Base-by-base conservation (phyloP, 1,140 invertebrate genomes). In the Apocrypta bakeri region DNA sequence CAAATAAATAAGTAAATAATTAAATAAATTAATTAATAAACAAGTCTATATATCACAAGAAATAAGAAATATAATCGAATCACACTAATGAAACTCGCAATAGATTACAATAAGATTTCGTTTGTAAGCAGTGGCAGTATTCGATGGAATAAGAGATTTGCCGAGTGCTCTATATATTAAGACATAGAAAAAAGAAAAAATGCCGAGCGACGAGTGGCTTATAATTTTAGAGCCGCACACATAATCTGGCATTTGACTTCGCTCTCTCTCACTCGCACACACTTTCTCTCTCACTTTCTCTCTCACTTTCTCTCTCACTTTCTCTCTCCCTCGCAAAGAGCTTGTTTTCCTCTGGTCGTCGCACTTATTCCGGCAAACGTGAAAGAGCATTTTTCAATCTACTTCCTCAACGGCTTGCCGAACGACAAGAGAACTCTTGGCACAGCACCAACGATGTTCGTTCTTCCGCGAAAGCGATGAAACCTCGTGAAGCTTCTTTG, bases 331-430 rank as follows among this genome's bases (percentile, higher is more conserved):
- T 17, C 21, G 21, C 6, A 8, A 31, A 61, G 31, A 29, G 21
- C 31, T 2, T 56, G 48, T 63, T 56, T 37, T 64, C 64, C 21
- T 24, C 48, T 74, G 33, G 21, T n/a, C 25, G 29, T 14, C 11
- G 33, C 24, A 9, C 7, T 3, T 64, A 37, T 64, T 64, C 31
- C n/a, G n/a, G 29, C 7, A 31, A 64, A 8, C 11, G 74, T 64
- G n/a, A 76, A 76, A 31, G 31, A 64, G 9, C 29, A 24, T 66
- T 33, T 64, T 24, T 64, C 27, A 37, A 61, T 64, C 25, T 77
- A 11, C 24, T 31, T 56, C 48, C 48, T 56, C 21, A 6, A 7
- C 17, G 48, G 17, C 48, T 56, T 56, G 48, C 17, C 48, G 48
- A 21, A 7, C 14, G 14, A n/a, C n/a, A n/a, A n/a, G n/a, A n/a